Base-by-base conservation (phyloP, 2,113 vertebrate species). In the Apteryx mantelli region DNA sequence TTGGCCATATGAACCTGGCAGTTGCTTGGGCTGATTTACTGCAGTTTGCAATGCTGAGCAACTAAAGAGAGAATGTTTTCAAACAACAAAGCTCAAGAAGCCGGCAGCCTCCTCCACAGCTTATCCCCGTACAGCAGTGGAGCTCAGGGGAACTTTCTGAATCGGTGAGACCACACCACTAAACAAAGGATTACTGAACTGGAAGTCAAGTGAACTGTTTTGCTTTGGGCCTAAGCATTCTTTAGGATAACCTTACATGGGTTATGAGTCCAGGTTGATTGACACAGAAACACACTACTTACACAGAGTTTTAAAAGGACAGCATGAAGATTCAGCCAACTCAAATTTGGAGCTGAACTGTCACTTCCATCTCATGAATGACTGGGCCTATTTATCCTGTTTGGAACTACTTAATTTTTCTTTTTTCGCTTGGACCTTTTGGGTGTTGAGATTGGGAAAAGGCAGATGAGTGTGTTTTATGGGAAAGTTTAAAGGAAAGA, bases 401-500 rank as follows among this genome's bases (percentile, higher is more conserved):
- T 58, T 71, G 26, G 60, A 71, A 10, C 2, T n/a, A 26, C 34
- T 77, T 69, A 0, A 13, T n/a, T 61, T 61, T 88, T 82, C 4
- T n/a, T 68, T 75, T 75, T 93, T 76, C 11, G 11, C 21, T 74
- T 81, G 7, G 1, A 4, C 84, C 10, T 19, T 91, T 81, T 76
- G 30, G 28, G 78, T 50, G 5, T 8, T 76, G n/a, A 60, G 38
- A 42, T 12, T 70, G 58, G 42, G 40, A 89, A 88, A 63, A 25
- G 15, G 60, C 53, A 86, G 42, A 70, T 64, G 21, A 70, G 13
- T 70, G 40, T 64, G 30, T 79, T 95, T 95, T 89, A 86, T 64
- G 36, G 80, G 50, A 38, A 87, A 73, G 53, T 85, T 89, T 93
- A 92, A 94, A 95, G 74, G 85, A 73, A 76, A 40, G 56, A 48